Base-by-base conservation (phyloP, 2,888 invertebrate species). In the Endomychus coccineus region DNA sequence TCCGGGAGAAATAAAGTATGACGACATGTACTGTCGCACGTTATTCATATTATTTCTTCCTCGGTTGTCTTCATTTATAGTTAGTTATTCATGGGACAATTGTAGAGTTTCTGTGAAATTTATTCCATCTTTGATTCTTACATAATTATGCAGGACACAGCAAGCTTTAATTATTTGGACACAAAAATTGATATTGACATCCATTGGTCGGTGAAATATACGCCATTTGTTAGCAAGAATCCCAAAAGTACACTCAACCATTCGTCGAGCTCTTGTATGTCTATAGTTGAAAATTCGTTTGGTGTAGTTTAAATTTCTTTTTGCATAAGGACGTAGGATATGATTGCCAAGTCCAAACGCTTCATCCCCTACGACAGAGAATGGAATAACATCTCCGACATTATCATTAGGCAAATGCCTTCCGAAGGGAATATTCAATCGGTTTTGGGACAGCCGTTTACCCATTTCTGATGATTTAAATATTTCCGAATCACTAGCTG, bases 221-320 rank as follows among this genome's bases (percentile, higher is more conserved):
- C 54, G 43, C 58, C 56, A 61, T 46, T 58, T 61, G 44, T 56
- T 59, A 24, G 40, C 42, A 2, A 53, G 40, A 40, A 57, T 55
- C 5, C 52, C 52, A 40, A 56, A 55, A 32, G 49, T 43, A 36
- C 54, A 53, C 37, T 55, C 49, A 7, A 55, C 44, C 22, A 44
- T 47, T 30, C 50, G 40, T 38, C 51, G 33, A 37, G 52, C 50
- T 42, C 42, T 27, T 39, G 38, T 39, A 44, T 48, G 40, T 42
- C 49, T 41, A 46, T 49, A 47, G 34, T 50, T 49, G 36, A 44
- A 47, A 30, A 51, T 41, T 40, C 39, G 37, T 34, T 42, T 39
- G 25, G 35, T 25, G 28, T 36, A 39, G 30, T 31, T 43, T 43
- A 51, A 44, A 39, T 46, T 48, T 43, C 42, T 54, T 43, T 48